These are phyloP conservation scores for Oceanites oceanicus DNA, from an alignment of 2,113 vertebrate species.

Conservation along the genomic window DNA sequence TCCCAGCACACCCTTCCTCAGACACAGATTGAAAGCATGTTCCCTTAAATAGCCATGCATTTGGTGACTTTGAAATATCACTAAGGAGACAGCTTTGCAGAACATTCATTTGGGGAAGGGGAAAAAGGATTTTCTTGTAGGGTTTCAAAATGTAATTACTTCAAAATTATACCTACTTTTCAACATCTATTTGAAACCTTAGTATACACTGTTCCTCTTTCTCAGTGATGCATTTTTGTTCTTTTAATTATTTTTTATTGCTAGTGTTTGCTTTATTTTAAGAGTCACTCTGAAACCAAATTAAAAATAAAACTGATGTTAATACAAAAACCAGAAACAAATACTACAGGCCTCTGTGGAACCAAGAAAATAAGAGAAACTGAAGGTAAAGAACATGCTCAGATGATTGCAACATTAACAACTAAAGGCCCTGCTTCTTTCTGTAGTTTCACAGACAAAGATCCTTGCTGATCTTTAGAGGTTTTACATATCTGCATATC, in stretches of 20 bases:
- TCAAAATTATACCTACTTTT: not conserved
- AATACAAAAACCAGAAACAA: not conserved
- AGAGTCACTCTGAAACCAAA: not conserved
- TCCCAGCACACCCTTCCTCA: not conserved
- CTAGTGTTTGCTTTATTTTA: not conserved
- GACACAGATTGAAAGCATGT: not conserved
- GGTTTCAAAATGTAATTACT: not conserved
- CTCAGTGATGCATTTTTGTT: not conserved
- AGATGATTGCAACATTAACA: not conserved
- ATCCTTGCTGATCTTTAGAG: not conserved
- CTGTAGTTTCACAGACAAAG: not conserved
- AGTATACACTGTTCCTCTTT: not conserved
- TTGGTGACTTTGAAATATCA: slow-evolving; percentile 23
- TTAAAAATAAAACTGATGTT: not conserved
- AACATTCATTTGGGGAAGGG: not conserved
- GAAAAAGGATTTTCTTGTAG: not conserved
- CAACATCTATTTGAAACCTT: not conserved
- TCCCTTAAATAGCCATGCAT: not conserved
- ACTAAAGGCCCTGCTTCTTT: not conserved
- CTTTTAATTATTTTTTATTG: slow-evolving; percentile 19
- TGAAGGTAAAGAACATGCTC: not conserved
- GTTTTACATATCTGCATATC: not conserved
- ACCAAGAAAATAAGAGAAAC: not conserved
- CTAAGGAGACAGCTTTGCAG: not conserved
- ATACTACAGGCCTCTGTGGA: not conserved